Base-by-base conservation (phyloP, 2,797 vertebrate species). In the Parauchenoglanis punctatus region DNA sequence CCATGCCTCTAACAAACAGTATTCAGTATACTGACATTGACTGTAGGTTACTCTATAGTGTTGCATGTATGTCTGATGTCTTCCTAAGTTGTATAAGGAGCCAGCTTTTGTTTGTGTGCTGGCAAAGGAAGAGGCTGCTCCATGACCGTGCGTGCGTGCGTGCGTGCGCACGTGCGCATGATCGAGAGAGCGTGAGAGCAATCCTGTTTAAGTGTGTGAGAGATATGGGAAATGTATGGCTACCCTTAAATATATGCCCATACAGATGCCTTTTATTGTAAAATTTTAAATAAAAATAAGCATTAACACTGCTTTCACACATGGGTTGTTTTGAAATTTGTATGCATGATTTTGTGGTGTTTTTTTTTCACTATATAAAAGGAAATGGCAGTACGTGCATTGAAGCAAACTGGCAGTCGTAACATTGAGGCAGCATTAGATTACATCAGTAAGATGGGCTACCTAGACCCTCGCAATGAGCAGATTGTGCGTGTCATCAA, bases 391-490 rank as follows among this genome's bases (percentile, higher is more conserved):
- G 93, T 99, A 89, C 95, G 98, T 82, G 98, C 98, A 0, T 95
- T 99, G 90, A 99, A 99, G 95, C 98, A 99, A 93, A 99, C 98
- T 0, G 98, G 98, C 81, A 99, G 97, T 93, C 97, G 98, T 91
- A 99, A 97, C 90, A 99, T 99, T 0, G 98, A 99, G 93, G 98
- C 98, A 0, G 98, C 98, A 67, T 93, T 99, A 86, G 98, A 99
- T 73, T 99, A 97, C 92, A 99, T 99, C 94, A 99, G 98, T 91
- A 99, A 99, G 93, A 99, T 99, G 98, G 96, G 98, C 90, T 99
- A 99, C 93, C 94, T 99, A 81, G 98, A 99, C 92, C 98, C 98
- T 0, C 96, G 97, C 92, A 99, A 97, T 35, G 98, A 99, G 88
- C 97, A 98, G 93, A 99, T 99, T 18, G 98, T 99, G 25, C 96